phyloP scores from a whole-genome alignment of 92 coral and sea anemone species.

The Diadumene lineata region DNA sequence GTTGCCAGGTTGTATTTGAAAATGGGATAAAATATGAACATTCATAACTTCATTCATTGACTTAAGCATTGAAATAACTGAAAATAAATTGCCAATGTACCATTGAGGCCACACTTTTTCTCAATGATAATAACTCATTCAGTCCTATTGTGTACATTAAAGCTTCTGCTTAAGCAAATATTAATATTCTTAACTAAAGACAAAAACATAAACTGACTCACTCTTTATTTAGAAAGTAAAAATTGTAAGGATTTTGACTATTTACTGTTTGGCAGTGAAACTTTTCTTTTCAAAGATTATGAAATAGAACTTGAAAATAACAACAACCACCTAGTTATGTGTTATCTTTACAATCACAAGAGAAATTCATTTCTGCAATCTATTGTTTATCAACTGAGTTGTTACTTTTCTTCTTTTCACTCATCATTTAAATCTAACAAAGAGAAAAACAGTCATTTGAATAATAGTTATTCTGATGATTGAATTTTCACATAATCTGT shows the following conservation, averaged over 20 bases:
- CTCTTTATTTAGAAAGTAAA: constrained; percentile 3
- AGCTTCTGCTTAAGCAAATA: constrained; percentile 18
- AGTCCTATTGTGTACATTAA: constrained; percentile 15
- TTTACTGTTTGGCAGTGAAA: neutral
- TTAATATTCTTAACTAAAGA: constrained; percentile 22
- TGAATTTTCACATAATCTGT: constrained; percentile 4
- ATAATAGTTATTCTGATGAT: constrained; percentile 3
- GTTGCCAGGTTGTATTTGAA: constrained; percentile 1
- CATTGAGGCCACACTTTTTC: constrained; percentile 20
- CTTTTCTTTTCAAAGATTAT: neutral
- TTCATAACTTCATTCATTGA: neutral
- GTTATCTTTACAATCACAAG: constrained; percentile 3
- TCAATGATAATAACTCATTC: constrained; percentile 17
- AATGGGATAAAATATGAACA: neutral
- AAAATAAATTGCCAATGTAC: constrained; percentile 1
- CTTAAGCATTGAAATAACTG: constrained; percentile 1
- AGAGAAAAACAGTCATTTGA: constrained; percentile 3
- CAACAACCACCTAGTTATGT: neutral
- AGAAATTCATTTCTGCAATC: constrained; percentile 14
- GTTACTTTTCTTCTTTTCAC: constrained; percentile 13
- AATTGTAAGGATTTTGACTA: neutral
- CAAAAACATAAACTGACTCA: constrained; percentile 8
- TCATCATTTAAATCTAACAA: neutral
- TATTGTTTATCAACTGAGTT: constrained; percentile 13
- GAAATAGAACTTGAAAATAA: constrained; percentile 3